These are phyloP conservation scores for Gephyroberyx darwinii DNA, from an alignment of 2,797 vertebrate genomes.

Conservation along the genomic window DNA sequence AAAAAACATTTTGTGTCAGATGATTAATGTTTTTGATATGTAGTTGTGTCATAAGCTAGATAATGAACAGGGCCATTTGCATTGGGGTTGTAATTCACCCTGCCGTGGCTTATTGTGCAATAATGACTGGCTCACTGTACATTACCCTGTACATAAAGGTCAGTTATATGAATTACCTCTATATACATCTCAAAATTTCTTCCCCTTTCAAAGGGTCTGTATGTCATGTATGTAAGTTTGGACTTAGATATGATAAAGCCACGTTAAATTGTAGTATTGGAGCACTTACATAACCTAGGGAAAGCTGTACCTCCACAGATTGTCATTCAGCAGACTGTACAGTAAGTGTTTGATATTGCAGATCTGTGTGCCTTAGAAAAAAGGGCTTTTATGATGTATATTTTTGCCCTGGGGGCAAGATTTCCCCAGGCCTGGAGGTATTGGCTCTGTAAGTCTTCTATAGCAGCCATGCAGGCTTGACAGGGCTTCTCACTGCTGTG, in stretches of 20 bases:
- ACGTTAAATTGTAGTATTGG: conserved; percentile 9
- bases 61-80: no score
- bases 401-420: conserved; percentile 59
- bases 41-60: no score
- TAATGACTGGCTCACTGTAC: no score
- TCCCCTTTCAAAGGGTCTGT: not conserved
- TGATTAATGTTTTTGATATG: no score
- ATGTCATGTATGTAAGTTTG: no score
- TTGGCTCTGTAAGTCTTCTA: conserved; percentile 60
- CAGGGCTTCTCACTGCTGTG: conserved; percentile 57
- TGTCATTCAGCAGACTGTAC: conserved; percentile 57
- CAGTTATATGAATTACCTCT: no score
- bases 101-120: no score
- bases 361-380: conserved; percentile 53
- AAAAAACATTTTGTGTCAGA: no score
- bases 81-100: no score
- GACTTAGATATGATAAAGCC: conserved; percentile 7
- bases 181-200: no score
- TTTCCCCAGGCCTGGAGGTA: conserved; percentile 62
- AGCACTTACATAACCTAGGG: not conserved
- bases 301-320: conserved; percentile 32
- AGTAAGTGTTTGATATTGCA: conserved; percentile 61
- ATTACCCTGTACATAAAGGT: no score
- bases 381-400: conserved; percentile 65
- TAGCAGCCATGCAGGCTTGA: conserved; percentile 61